Percentiles rank a stretch among this genome's conserved stretches.
Conservation (phyloP, 2,888 invertebrate species). For the Tetramorium bicarinatum region DNA sequence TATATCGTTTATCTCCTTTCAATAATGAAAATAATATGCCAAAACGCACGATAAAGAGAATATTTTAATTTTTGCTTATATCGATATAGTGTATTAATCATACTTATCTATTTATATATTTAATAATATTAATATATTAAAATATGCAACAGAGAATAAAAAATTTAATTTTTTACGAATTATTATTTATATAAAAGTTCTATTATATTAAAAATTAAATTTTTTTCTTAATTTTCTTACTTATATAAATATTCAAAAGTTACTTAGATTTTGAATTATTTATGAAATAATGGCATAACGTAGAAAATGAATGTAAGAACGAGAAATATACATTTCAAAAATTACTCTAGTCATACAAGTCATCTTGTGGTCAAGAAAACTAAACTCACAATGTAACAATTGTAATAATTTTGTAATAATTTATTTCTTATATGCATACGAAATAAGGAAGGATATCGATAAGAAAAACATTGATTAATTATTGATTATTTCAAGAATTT, state of each 20-base stretch:
- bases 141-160: neutral
- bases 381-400: neutral
- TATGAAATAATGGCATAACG: neutral
- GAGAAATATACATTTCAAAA: neutral
- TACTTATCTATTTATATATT: neutral
- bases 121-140: neutral
- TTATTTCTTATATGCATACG: neutral
- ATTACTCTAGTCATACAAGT: neutral
- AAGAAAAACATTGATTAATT: neutral
- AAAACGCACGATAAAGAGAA: no score
- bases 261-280: neutral
- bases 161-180: neutral
- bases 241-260: neutral
- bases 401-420: conserved; percentile 1
- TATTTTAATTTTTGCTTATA: neutral
- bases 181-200: neutral
- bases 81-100: neutral
- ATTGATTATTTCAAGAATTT: neutral
- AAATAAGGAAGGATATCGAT: neutral
- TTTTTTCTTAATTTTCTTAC: neutral
- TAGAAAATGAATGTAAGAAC: neutral
- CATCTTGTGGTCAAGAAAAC: neutral
- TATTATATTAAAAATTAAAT: neutral
- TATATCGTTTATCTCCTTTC: no score
- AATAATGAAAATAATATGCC: neutral